Percentiles rank a stretch among this genome's conserved stretches.
These are phyloP conservation scores for Dipus sagitta DNA, from an alignment of 2,797 vertebrate species.

Conservation along the genomic window DNA sequence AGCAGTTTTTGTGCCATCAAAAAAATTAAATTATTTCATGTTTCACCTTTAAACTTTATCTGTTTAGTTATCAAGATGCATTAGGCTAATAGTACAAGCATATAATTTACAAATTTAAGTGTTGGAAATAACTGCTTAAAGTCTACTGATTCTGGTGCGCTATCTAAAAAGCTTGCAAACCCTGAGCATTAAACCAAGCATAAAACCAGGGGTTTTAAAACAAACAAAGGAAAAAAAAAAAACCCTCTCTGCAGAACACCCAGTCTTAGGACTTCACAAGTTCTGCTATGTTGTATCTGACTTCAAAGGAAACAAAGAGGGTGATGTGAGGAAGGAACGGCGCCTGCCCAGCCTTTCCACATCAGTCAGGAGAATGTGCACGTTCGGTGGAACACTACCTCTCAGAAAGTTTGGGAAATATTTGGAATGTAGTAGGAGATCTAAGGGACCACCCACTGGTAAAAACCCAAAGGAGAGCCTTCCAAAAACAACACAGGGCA, in stretches of 20 bases:
- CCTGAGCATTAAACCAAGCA: not conserved
- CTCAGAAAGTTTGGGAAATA: slow-evolving; percentile 61
- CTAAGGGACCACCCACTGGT: slow-evolving; percentile 60
- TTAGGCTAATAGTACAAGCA: not conserved
- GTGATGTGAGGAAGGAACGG: not conserved
- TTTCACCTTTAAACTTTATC: not conserved
- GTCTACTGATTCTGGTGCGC: not conserved
- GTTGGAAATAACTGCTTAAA: slow-evolving; percentile 37
- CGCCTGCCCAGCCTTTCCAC: not conserved
- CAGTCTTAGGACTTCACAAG: slow-evolving; percentile 37
- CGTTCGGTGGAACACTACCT: not conserved
- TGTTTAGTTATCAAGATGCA: not conserved
- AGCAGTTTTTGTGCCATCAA: not conserved
- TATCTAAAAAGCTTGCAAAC: slow-evolving; percentile 12
- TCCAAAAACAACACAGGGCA: slow-evolving; percentile 44
- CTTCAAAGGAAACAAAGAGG: slow-evolving; percentile 40
- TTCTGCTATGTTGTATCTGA: slow-evolving; percentile 17
- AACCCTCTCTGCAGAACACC: not conserved
- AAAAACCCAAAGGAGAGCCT: slow-evolving; percentile 52
- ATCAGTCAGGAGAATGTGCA: not conserved
- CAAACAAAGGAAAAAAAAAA: not conserved
- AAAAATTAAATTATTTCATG: not conserved
- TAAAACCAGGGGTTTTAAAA: not conserved
- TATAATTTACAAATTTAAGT: slow-evolving; percentile 37
- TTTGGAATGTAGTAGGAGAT: slow-evolving; percentile 54